Conservation (phyloP, 2,888 invertebrate species). For the Parelbella ahira region DNA sequence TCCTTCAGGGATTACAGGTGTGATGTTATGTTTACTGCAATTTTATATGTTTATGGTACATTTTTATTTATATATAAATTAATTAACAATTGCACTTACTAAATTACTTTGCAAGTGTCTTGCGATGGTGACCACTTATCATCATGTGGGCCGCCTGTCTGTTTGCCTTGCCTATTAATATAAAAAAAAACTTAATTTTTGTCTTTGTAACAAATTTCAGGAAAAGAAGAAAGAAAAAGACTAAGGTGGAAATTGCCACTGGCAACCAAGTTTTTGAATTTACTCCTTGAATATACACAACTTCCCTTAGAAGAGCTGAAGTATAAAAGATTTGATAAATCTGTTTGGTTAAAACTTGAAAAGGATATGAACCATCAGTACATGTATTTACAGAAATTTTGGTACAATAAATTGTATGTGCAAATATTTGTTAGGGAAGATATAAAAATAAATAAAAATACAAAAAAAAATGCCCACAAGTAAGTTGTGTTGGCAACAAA, state of each 20-base stretch:
- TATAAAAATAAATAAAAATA: constrained; percentile 46
- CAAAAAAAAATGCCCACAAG: constrained; percentile 48
- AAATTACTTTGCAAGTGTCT: no score
- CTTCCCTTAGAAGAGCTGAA: constrained; percentile 50
- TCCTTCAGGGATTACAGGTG: no score
- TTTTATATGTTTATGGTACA: no score
- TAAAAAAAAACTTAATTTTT: no score
- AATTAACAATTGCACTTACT: no score
- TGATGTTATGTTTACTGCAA: no score
- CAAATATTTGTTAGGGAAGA: constrained; percentile 55
- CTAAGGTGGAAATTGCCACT: constrained; percentile 50
- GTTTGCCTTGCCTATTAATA: no score
- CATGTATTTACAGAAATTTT: constrained; percentile 47
- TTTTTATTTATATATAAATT: no score
- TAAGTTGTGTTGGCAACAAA: no score
- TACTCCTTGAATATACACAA: constrained; percentile 46
- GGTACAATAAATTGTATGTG: constrained; percentile 52
- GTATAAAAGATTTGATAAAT: constrained; percentile 45
- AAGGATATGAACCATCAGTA: constrained; percentile 47
- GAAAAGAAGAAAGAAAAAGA: constrained; percentile 41
- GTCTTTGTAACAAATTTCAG: constrained; percentile 35
- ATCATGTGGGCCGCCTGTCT: no score
- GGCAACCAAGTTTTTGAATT: constrained; percentile 50
- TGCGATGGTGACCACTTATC: no score
- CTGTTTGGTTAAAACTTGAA: constrained; percentile 51